These are phyloP conservation scores for Gymnarchus niloticus DNA, from an alignment of 2,113 vertebrate genomes.

Conservation along the genomic window DNA sequence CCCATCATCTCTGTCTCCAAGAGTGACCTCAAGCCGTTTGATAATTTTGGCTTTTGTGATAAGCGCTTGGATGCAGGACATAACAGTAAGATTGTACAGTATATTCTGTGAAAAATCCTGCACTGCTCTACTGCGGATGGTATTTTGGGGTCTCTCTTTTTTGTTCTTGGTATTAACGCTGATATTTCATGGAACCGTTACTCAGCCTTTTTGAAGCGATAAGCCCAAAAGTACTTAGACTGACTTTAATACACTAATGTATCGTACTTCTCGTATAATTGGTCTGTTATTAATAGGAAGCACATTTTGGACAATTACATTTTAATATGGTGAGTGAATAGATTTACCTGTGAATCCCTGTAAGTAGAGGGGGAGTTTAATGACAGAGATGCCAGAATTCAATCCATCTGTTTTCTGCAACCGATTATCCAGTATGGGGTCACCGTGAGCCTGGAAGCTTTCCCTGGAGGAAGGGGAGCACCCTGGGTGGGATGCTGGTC, in stretches of 20 bases:
- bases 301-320: neutral
- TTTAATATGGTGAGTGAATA: neutral
- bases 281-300: slow-evolving; percentile 1
- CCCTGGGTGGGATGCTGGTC: neutral
- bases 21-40: neutral
- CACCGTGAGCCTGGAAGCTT: neutral
- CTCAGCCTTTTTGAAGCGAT: neutral
- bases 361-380: neutral
- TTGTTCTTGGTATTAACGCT: neutral
- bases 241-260: neutral
- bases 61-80: neutral
- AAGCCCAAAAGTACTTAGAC: neutral
- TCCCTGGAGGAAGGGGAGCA: neutral
- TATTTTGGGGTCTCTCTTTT: neutral
- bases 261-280: slow-evolving; percentile 3
- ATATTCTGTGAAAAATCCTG: neutral
- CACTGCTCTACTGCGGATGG: neutral
- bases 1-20: neutral
- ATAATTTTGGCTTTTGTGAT: neutral
- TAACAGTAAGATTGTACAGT: too few relatives aligned
- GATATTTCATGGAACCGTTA: neutral
- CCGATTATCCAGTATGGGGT: neutral
- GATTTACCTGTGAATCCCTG: neutral
- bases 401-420: neutral
- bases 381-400: neutral